A percentile compares a stretch with the other conserved stretches of the same genome.
phyloP scores from a whole-genome alignment of 2,797 vertebrate species.

The Buphagus erythrorhynchus region DNA sequence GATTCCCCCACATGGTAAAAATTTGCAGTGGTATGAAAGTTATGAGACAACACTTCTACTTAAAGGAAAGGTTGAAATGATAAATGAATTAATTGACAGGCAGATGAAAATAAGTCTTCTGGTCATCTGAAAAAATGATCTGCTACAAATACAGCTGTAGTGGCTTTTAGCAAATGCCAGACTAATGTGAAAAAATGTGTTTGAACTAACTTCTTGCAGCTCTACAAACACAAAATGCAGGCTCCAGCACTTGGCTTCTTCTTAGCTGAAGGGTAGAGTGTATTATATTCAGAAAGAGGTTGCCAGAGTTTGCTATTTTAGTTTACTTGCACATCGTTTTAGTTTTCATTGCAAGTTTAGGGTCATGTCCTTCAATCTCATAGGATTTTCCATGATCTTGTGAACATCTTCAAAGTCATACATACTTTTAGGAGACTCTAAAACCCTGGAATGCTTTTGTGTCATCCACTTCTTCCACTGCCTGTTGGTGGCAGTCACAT shows the following conservation, averaged over 20 bases:
- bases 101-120: conserved; percentile 49
- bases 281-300: background rate
- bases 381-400: background rate
- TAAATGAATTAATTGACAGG: conserved; percentile 72
- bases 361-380: background rate
- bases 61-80: conserved; percentile 53
- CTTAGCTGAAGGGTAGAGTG: background rate
- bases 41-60: conserved; percentile 55
- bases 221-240: background rate
- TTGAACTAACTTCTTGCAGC: background rate
- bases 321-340: background rate
- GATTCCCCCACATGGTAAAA: conserved; percentile 58
- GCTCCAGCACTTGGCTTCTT: background rate
- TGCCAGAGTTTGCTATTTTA: background rate
- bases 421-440: background rate
- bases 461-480: background rate
- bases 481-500: background rate
- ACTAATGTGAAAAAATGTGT: conserved; percentile 44
- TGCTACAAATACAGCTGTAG: conserved; percentile 37
- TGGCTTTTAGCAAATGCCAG: conserved; percentile 45
- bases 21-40: conserved; percentile 68
- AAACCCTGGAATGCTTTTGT: background rate
- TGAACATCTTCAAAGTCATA: background rate
- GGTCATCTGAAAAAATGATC: conserved; percentile 72
- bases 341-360: background rate